Base-by-base conservation (phyloP, 1,140 invertebrate genomes). In the Saccostrea glomerata region DNA sequence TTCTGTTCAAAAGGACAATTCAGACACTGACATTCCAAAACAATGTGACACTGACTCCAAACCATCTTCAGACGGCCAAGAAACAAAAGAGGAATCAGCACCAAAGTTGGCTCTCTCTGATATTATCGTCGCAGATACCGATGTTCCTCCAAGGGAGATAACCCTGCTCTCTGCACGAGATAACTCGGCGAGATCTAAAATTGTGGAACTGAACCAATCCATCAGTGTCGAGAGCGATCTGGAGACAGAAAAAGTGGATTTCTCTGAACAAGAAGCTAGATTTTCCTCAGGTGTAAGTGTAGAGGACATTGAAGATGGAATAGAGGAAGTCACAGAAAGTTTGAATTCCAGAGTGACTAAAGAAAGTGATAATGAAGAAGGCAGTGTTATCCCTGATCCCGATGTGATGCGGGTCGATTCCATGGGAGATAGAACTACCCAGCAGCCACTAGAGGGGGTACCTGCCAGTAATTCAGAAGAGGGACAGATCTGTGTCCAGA, bases 161-260 rank as follows among this genome's bases (percentile, higher is more conserved):
- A 84, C 83, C 9, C 30, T 73, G 9, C 25, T 73, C 25, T 25
- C 70, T 30, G 23, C 66, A 55, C 25, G 54, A 58, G 23, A 36
- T 17, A 70, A 73, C 3, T 83, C 47, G 30, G 13, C 20, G 20
- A 84, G 82, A 23, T n/a, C 82, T 30, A 23, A 84, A 47, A 77
- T 89, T 84, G 85, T 84, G 60, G 82, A 89, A 20, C 40, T 89
- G 54, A 58, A 60, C 30, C 11, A 73, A 73, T 73, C 70, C 23
- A 30, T 73, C 25, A 73, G 70, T 73, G 70, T 73, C n/a, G 85
- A 85, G 7, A 85, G 82, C 55, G 85, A 88, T 30, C 86, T 92
- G 20, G 90, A 92, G 86, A 88, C 88, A 47, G 91, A 92, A 83
- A 91, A 63, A 56, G 83, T 83, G 23, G 87, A 90, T 36, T 93